These are phyloP conservation scores for Ptilorrhoa leucosticta DNA, from an alignment of 2,113 vertebrate genomes.

Conservation along the genomic window DNA sequence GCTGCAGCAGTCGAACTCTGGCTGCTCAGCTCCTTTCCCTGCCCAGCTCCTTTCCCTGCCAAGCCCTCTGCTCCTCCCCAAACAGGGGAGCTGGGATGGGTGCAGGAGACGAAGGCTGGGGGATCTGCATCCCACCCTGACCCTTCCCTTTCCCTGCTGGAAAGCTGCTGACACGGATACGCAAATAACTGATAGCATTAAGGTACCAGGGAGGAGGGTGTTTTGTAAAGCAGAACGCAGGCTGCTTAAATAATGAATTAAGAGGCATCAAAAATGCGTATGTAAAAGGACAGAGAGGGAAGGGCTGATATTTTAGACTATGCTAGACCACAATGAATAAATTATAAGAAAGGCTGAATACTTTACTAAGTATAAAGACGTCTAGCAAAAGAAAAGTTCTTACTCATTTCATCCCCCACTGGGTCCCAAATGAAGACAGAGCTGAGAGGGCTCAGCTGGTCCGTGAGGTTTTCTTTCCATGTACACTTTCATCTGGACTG, in stretches of 20 bases:
- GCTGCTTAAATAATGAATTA: conserved; percentile 59
- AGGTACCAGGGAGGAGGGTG: background rate
- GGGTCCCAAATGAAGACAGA: background rate
- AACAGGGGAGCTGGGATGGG: fast-evolving
- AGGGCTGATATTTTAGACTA: conserved; percentile 56
- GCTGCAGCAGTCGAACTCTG: background rate
- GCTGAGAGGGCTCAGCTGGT: background rate
- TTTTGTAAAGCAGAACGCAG: background rate
- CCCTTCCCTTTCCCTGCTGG: background rate
- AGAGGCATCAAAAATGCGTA: conserved; percentile 8
- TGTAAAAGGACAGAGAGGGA: conserved; percentile 9
- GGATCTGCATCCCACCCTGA: background rate
- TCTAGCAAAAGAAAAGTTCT: background rate
- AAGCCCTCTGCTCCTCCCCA: background rate
- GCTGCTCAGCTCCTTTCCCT: background rate
- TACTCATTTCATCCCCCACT: background rate
- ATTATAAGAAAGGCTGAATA: conserved; percentile 37
- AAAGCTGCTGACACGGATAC: background rate
- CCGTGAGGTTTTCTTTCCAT: background rate
- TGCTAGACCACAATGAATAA: conserved; percentile 54
- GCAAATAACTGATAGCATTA: background rate
- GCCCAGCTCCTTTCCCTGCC: background rate
- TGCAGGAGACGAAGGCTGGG: fast-evolving
- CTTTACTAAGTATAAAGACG: background rate
- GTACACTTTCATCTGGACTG: background rate